Evolutionary conservation across 2,797 vertebrate species (phyloP).

Genomic region (Enteromius fasciolatus): DNA sequence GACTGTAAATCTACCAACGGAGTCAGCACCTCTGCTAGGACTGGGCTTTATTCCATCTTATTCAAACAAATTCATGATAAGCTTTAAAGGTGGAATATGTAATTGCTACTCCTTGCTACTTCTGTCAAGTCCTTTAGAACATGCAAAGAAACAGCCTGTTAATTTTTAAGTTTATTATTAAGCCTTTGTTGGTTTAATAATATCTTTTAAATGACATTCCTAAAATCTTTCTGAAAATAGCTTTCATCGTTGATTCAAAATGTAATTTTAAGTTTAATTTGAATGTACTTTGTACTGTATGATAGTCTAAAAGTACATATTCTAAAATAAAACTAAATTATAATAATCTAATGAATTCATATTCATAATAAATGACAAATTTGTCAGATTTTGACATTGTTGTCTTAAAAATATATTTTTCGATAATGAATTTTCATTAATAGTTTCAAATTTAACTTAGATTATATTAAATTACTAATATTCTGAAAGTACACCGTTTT

Average conservation of each 20-base stretch:
- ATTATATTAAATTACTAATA: background rate
- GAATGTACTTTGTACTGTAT: background rate
- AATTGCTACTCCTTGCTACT: background rate
- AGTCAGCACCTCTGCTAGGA: background rate
- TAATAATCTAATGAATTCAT: background rate
- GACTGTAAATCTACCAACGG: background rate
- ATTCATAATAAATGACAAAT: background rate
- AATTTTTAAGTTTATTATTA: no score
- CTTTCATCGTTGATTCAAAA: background rate
- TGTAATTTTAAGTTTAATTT: background rate
- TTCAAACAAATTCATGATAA: background rate
- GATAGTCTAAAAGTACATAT: background rate
- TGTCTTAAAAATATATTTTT: background rate
- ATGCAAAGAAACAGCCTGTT: background rate
- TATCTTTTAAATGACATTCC: background rate
- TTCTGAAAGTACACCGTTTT: background rate
- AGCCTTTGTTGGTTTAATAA: background rate
- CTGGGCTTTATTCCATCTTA: background rate
- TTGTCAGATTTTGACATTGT: background rate
- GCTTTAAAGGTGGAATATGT: background rate
- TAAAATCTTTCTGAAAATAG: background rate
- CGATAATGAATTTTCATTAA: background rate
- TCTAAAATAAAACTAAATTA: background rate
- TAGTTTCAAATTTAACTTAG: background rate
- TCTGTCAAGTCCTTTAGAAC: background rate